Percentiles rank a stretch among this genome's conserved stretches.
phyloP scores from a whole-genome alignment of 1,140 invertebrate species.

The Diorhabda sublineata region DNA sequence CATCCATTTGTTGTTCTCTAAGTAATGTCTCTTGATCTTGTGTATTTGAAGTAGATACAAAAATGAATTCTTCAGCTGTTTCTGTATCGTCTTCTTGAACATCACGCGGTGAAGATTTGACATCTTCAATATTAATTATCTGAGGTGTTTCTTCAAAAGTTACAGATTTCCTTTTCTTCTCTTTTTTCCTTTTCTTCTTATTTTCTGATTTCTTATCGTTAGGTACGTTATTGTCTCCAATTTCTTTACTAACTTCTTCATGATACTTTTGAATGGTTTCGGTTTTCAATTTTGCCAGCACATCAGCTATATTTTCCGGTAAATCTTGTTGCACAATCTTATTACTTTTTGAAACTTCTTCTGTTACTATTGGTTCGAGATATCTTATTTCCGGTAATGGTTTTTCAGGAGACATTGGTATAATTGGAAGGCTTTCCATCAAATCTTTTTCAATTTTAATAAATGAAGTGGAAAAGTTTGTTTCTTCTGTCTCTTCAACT shows the following conservation, averaged over 20 bases:
- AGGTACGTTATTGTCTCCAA: not conserved
- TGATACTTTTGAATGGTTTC: slow-evolving; percentile 14
- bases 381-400: slow-evolving; percentile 16
- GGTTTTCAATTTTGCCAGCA: slow-evolving; percentile 8
- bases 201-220: slow-evolving; percentile 11
- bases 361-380: slow-evolving; percentile 15
- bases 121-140: slow-evolving; percentile 33
- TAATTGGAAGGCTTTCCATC: not conserved
- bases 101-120: slow-evolving; percentile 10
- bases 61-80: slow-evolving; percentile 32
- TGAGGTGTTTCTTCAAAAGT: slow-evolving; percentile 38
- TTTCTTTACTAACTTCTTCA: slow-evolving; percentile 10
- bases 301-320: slow-evolving; percentile 8
- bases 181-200: slow-evolving; percentile 28
- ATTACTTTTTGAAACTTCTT: slow-evolving; percentile 2
- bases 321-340: slow-evolving; percentile 10
- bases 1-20: slow-evolving; percentile 8
- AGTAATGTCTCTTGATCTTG: not conserved
- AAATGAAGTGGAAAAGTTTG: not conserved
- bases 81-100: slow-evolving; percentile 26
- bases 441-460: not conserved
- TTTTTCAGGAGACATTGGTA: slow-evolving; percentile 14
- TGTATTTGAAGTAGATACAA: slow-evolving; percentile 10
- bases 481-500: not conserved
- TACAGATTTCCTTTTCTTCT: slow-evolving; percentile 37